Conservation (phyloP, 2,888 invertebrate genomes). For the Tetragonisca angustula region DNA sequence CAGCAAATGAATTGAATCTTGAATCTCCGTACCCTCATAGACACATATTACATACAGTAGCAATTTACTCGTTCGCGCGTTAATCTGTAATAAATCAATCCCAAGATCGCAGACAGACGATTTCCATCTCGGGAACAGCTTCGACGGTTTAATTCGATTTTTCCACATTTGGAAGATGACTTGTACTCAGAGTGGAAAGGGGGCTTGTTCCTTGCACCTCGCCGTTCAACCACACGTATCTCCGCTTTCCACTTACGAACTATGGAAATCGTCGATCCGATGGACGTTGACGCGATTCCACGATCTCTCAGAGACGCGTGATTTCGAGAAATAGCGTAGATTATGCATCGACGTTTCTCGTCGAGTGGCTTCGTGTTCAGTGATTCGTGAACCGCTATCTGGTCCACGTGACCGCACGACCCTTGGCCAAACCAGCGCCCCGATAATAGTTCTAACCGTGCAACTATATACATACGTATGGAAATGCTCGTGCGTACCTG, state of each 20-base stretch:
- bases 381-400: slow-evolving; percentile 70
- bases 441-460: slow-evolving; percentile 64
- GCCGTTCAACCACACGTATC: not conserved
- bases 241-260: not conserved
- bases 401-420: slow-evolving; percentile 68
- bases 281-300: too few species aligned
- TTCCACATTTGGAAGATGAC: not conserved
- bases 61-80: not conserved
- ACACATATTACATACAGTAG: not conserved
- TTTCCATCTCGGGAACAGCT: not conserved
- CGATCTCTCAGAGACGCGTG: slow-evolving; percentile 30
- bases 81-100: not conserved
- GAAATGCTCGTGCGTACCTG: slow-evolving; percentile 25
- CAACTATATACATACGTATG: slow-evolving; percentile 49
- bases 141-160: not conserved
- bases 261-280: not conserved
- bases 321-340: slow-evolving; percentile 65
- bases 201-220: not conserved
- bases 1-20: not conserved
- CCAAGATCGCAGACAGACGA: not conserved
- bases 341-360: slow-evolving; percentile 69
- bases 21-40: not conserved
- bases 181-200: too few species aligned
- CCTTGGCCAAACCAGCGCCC: slow-evolving; percentile 56
- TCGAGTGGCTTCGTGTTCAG: slow-evolving; percentile 61